Conservation (phyloP, 2,888 invertebrate genomes). For the Hyles lineata region DNA sequence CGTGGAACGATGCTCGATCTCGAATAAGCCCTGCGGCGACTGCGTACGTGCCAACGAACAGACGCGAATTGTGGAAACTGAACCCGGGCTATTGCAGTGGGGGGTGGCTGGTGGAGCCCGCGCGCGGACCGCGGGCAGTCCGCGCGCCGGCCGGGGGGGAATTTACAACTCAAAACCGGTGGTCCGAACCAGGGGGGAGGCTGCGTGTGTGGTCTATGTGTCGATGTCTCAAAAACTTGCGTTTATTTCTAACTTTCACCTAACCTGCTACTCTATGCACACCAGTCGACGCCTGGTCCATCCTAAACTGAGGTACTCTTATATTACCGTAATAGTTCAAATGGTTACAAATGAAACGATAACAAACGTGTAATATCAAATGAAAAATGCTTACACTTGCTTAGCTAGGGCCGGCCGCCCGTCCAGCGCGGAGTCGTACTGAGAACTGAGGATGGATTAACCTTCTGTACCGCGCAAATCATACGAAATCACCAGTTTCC, state of each 20-base stretch:
- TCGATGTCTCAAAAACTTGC: constrained; percentile 75
- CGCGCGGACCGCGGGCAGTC: neutral
- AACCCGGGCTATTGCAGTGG: constrained; percentile 78
- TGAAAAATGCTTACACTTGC: constrained; percentile 82
- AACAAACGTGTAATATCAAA: constrained; percentile 83
- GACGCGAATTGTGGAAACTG: constrained; percentile 70
- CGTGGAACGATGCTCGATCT: constrained; percentile 77
- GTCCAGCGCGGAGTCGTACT: constrained; percentile 68
- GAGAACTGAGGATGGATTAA: constrained; percentile 76
- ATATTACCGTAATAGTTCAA: constrained; percentile 82
- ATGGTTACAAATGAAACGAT: constrained; percentile 83
- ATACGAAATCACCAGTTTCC: constrained; percentile 70
- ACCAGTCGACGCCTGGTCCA: constrained; percentile 85
- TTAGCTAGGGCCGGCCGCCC: constrained; percentile 80
- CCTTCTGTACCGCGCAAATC: constrained; percentile 75
- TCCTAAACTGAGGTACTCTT: constrained; percentile 83
- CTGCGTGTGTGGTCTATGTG: constrained; percentile 73
- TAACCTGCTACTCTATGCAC: constrained; percentile 77
- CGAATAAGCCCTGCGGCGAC: constrained; percentile 83
- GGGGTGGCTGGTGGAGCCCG: constrained; percentile 48
- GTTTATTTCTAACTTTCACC: constrained; percentile 70
- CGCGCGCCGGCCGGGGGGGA: constrained; percentile 46
- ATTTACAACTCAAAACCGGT: constrained; percentile 72
- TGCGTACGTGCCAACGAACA: constrained; percentile 66
- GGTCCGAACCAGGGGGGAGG: constrained; percentile 63